Evolutionary conservation across 2,113 vertebrate genomes (phyloP).

Genomic region (Guaruba guarouba): DNA sequence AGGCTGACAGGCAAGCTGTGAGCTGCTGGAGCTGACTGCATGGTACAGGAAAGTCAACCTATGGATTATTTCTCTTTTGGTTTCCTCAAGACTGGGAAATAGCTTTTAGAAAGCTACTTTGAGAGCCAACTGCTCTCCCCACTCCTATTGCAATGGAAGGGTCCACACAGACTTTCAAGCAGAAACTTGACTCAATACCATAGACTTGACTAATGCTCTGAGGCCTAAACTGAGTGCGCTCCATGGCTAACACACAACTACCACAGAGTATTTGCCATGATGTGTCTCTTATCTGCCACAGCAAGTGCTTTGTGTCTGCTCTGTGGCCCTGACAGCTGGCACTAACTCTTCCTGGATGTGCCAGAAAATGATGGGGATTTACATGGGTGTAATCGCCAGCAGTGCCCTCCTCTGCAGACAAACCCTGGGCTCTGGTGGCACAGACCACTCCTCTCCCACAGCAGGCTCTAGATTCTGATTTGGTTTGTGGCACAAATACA

Average conservation of each 20-base stretch:
- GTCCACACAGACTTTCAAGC: background rate
- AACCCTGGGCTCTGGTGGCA: background rate
- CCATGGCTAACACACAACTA: background rate
- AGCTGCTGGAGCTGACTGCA: background rate
- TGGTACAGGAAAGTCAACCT: background rate
- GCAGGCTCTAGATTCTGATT: background rate
- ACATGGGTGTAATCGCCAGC: background rate
- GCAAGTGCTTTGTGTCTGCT: background rate
- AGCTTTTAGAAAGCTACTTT: background rate
- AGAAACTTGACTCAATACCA: background rate
- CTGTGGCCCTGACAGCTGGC: background rate
- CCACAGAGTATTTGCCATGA: background rate
- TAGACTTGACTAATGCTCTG: background rate
- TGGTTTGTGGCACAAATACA: background rate
- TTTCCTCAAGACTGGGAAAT: background rate
- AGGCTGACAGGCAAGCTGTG: background rate
- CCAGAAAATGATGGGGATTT: background rate
- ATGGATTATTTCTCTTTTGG: background rate
- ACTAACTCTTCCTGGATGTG: background rate
- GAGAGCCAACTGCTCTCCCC: background rate
- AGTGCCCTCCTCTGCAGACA: background rate
- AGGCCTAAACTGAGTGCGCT: background rate
- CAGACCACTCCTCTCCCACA: background rate
- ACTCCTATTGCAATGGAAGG: background rate
- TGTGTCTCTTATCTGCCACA: background rate